These are phyloP conservation scores for Pseudocheirus occidentalis DNA, from an alignment of 2,797 vertebrate genomes.

Conservation along the genomic window DNA sequence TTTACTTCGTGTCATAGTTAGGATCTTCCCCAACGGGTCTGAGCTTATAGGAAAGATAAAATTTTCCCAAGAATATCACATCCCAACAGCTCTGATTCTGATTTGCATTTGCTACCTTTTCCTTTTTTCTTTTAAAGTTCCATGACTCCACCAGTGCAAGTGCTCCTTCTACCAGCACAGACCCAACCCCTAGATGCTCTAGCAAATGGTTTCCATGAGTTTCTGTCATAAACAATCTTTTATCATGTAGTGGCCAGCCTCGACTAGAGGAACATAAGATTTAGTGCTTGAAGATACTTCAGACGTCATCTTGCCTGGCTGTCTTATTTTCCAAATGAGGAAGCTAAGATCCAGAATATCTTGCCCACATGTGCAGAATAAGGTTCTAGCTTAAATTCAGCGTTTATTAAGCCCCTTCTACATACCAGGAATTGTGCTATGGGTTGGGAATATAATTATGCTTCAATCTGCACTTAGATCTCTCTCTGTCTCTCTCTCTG, in stretches of 20 bases:
- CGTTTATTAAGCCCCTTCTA: not conserved
- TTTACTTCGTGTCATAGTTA: conserved; percentile 2
- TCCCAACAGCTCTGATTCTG: not conserved
- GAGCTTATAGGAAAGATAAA: conserved; percentile 30
- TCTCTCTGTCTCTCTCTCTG: too few species aligned
- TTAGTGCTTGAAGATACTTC: not conserved
- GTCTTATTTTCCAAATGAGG: too few species aligned
- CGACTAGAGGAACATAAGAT: not conserved
- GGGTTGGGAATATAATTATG: not conserved
- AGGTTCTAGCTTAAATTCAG: not conserved
- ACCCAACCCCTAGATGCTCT: not conserved
- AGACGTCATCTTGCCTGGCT: too few species aligned
- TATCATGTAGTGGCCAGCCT: not conserved
- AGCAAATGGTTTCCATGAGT: not conserved
- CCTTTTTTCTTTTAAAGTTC: not conserved
- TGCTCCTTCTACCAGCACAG: not conserved
- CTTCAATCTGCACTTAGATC: too few species aligned
- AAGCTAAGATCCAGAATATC: too few species aligned
- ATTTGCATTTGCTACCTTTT: not conserved
- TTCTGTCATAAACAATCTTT: not conserved
- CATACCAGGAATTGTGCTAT: not conserved
- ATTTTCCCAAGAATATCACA: conserved; percentile 44
- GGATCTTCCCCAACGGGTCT: conserved; percentile 48
- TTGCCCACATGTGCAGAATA: not conserved
- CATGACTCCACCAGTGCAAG: not conserved